Percentiles rank a stretch among this genome's conserved stretches.
Evolutionary conservation across 2,888 invertebrate species (phyloP).

Genomic region (Nomada goodeniana): DNA sequence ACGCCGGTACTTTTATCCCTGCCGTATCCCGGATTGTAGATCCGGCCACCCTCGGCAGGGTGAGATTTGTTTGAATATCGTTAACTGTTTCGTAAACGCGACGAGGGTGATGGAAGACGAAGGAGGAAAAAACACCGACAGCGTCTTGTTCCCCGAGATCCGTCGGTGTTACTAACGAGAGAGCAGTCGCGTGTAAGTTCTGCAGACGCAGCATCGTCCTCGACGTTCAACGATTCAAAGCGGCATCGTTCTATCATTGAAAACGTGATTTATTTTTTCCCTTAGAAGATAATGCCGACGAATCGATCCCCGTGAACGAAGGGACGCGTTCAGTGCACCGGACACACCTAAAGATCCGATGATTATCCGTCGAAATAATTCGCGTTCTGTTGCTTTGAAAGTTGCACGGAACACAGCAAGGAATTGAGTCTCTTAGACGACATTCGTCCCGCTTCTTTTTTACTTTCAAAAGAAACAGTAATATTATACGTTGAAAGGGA

Average conservation of each 20-base stretch:
- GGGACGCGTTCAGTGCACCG: not conserved
- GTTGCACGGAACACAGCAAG: slow-evolving; percentile 50
- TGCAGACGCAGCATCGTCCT: slow-evolving; percentile 15
- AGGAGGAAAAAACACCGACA: slow-evolving; percentile 32
- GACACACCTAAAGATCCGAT: not conserved
- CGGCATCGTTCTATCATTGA: slow-evolving; percentile 25
- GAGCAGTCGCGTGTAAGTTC: slow-evolving; percentile 33
- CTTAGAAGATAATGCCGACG: not conserved
- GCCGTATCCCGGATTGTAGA: slow-evolving; percentile 37
- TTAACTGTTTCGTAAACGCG: slow-evolving; percentile 76
- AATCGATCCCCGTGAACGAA: slow-evolving; percentile 3
- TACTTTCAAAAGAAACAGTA: slow-evolving; percentile 56
- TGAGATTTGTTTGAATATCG: slow-evolving; percentile 79
- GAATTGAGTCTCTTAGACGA: slow-evolving; percentile 63
- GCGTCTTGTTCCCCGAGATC: slow-evolving; percentile 31
- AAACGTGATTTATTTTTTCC: not conserved
- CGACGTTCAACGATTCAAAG: slow-evolving; percentile 30
- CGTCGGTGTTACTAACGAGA: slow-evolving; percentile 36
- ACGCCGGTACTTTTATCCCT: slow-evolving; percentile 33
- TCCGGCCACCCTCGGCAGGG: slow-evolving; percentile 21
- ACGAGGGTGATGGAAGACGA: slow-evolving; percentile 12
- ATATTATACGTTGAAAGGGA: slow-evolving; percentile 51
- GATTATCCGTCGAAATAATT: slow-evolving; percentile 52
- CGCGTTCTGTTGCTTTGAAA: slow-evolving; percentile 46
- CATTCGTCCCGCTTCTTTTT: slow-evolving; percentile 56